phyloP scores from a whole-genome alignment of 1,140 invertebrate genomes.

The Ptiloglossa arizonensis region DNA sequence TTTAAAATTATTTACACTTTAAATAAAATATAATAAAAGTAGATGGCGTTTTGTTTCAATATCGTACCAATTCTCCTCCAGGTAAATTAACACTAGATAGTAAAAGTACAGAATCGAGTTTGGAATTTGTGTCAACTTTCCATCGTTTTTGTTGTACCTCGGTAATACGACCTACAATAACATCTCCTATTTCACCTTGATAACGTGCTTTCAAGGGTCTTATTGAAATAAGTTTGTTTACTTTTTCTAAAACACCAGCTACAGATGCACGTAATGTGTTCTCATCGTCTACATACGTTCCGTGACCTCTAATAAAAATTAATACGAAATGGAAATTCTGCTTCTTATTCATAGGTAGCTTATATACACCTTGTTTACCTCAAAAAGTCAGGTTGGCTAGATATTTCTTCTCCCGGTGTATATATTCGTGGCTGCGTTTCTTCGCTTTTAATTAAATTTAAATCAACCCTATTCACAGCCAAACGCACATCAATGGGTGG shows the following conservation, averaged over 20 bases:
- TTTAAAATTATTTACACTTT: background rate
- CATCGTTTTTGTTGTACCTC: constrained; percentile 96
- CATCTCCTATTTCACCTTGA: constrained; percentile 98
- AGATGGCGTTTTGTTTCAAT: constrained; percentile 16
- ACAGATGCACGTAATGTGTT: constrained; percentile 94
- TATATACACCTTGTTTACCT: constrained; percentile 82
- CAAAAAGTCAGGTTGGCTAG: constrained; percentile 91
- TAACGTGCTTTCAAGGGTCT: constrained; percentile 94
- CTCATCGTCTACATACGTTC: constrained; percentile 93
- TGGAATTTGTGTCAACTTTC: constrained; percentile 97
- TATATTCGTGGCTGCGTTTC: constrained; percentile 86
- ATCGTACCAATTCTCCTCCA: constrained; percentile 94
- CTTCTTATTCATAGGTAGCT: constrained; percentile 34
- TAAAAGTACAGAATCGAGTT: constrained; percentile 93
- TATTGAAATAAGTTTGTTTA: constrained; percentile 97
- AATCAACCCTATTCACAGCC: constrained; percentile 79
- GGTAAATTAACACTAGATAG: constrained; percentile 98
- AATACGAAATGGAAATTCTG: constrained; percentile 5
- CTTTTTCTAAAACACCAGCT: constrained; percentile 95
- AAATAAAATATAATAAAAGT: background rate
- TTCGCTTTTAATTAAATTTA: constrained; percentile 82
- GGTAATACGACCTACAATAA: constrained; percentile 95
- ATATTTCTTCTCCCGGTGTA: constrained; percentile 93
- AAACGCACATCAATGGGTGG: constrained; percentile 78
- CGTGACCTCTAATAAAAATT: constrained; percentile 92